Evolutionary conservation across 2,888 invertebrate species (phyloP).

Genomic region (Caenorhabditis drosophilae): DNA sequence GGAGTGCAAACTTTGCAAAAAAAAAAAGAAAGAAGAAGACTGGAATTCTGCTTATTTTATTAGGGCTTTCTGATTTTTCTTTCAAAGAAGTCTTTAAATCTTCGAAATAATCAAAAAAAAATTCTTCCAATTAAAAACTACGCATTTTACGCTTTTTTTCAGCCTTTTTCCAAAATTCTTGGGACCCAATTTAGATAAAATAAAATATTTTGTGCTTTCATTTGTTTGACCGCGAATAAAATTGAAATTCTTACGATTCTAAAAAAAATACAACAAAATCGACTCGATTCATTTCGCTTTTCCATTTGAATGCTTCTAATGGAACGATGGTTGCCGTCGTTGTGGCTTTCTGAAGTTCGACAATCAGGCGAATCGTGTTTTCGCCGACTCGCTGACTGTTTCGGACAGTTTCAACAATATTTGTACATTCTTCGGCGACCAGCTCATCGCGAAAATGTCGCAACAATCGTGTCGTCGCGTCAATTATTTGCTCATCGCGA

Average conservation of each 20-base stretch:
- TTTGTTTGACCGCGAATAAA: too few species aligned
- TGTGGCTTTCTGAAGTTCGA: conserved; percentile 12
- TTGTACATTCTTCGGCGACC: conserved; percentile 12
- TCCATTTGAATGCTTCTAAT: conserved; percentile 11
- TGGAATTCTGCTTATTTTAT: too few species aligned
- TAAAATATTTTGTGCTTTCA: too few species aligned
- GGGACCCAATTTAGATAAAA: too few species aligned
- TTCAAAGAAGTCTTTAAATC: too few species aligned
- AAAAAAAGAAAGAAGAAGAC: too few species aligned
- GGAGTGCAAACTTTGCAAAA: too few species aligned
- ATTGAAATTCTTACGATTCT: conserved; percentile 3
- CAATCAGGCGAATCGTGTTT: conserved; percentile 10
- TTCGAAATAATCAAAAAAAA: too few species aligned
- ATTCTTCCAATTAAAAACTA: too few species aligned
- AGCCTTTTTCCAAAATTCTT: too few species aligned
- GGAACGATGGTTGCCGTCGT: conserved; percentile 9
- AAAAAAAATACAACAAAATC: conserved; percentile 16
- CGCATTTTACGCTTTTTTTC: too few species aligned
- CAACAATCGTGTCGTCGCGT: conserved; percentile 12
- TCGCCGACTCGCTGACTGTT: conserved; percentile 6
- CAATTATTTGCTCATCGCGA: conserved; percentile 4
- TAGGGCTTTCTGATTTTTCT: too few species aligned
- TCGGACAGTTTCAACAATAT: conserved; percentile 8
- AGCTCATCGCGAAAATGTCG: conserved; percentile 7
- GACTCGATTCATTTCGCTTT: conserved; percentile 15